These are phyloP conservation scores for Manacus vitellinus DNA, from an alignment of 2,113 vertebrate genomes.

Conservation along the genomic window DNA sequence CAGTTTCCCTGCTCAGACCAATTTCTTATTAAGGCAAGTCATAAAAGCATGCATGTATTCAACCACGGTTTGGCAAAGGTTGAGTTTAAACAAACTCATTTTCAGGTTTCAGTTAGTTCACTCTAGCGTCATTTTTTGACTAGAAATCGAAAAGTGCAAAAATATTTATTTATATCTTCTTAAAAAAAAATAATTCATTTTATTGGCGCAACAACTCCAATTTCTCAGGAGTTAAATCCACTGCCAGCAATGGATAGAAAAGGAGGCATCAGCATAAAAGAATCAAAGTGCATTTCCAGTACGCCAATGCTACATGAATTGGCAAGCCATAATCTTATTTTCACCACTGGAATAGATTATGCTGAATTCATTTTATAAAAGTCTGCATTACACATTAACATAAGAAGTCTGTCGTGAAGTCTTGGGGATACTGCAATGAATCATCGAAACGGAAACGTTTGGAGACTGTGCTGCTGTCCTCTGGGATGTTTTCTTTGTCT, in stretches of 20 bases:
- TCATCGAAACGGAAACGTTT: conserved; percentile 90
- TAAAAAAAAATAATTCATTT: conserved; percentile 48
- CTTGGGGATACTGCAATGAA: conserved; percentile 72
- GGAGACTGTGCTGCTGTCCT: conserved; percentile 78
- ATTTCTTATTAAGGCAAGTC: neutral
- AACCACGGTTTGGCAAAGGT: neutral
- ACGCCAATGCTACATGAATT: conserved; percentile 32
- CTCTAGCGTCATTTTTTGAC: neutral
- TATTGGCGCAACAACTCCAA: neutral
- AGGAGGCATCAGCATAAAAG: conserved; percentile 37
- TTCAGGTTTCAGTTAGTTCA: neutral
- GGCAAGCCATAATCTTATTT: conserved; percentile 33
- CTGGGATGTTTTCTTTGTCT: conserved; percentile 93
- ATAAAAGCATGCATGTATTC: neutral
- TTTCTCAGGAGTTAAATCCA: conserved; percentile 23
- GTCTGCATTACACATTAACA: conserved; percentile 58
- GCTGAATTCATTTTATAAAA: conserved; percentile 1
- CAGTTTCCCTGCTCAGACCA: neutral
- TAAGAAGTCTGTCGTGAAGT: conserved; percentile 73
- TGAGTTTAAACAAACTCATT: neutral
- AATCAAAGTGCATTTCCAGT: conserved; percentile 72
- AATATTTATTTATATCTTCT: conserved; percentile 55
- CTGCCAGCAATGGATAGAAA: conserved; percentile 67
- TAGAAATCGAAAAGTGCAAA: conserved; percentile 69
- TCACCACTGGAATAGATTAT: conserved; percentile 17